Evolutionary conservation across 2,113 vertebrate genomes (phyloP).

Genomic region (Taxidea taxus): DNA sequence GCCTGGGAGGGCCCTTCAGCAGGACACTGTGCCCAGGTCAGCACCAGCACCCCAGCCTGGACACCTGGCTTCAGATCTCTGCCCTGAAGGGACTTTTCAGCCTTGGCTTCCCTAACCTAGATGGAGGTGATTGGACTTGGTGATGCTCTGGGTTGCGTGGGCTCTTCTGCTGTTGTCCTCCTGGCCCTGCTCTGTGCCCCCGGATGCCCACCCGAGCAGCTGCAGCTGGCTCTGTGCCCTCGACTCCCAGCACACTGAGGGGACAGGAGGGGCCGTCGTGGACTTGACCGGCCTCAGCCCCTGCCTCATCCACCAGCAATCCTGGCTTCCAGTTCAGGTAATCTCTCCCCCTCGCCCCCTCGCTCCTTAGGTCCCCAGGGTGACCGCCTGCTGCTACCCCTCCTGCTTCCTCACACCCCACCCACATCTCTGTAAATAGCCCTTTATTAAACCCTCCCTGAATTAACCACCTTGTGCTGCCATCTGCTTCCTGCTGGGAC

Average conservation of each 20-base stretch:
- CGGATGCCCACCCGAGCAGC: background rate
- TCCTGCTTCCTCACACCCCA: background rate
- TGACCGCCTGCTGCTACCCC: background rate
- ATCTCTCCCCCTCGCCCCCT: rapidly evolving
- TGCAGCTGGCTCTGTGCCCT: background rate
- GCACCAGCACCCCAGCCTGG: background rate
- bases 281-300: rapidly evolving
- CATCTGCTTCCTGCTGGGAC: constrained; percentile 46
- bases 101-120: background rate
- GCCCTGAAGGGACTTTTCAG: background rate
- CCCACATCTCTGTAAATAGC: constrained; percentile 21
- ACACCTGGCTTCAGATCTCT: background rate
- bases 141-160: rapidly evolving
- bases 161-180: background rate
- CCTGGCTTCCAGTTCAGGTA: background rate
- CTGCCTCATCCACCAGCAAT: rapidly evolving
- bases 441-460: background rate
- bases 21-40: background rate
- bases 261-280: rapidly evolving
- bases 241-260: rapidly evolving
- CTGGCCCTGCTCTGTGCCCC: background rate
- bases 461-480: background rate
- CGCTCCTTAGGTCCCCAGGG: rapidly evolving
- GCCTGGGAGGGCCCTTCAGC: background rate
- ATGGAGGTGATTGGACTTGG: rapidly evolving